phyloP scores from a whole-genome alignment of 2,888 invertebrate genomes.

The Apodemia zela region DNA sequence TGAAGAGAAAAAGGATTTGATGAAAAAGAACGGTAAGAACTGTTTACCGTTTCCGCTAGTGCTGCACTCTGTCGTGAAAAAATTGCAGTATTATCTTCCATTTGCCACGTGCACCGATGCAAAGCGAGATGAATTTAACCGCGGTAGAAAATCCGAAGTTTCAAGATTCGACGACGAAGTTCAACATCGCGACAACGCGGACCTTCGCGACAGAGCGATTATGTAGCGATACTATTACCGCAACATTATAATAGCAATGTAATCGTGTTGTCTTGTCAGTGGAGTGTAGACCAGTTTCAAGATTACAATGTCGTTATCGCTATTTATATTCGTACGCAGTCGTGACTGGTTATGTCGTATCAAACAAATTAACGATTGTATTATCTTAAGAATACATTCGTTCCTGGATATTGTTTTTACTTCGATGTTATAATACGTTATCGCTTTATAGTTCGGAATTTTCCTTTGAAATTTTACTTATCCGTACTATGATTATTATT shows the following conservation, averaged over 20 bases:
- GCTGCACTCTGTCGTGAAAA: too few species aligned
- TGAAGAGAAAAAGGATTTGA: too few species aligned
- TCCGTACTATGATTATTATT: neutral
- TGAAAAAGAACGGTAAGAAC: too few species aligned
- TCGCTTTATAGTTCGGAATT: neutral
- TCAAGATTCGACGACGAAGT: too few species aligned
- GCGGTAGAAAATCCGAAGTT: too few species aligned
- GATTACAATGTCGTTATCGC: neutral
- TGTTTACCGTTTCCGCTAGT: too few species aligned
- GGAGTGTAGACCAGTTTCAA: neutral
- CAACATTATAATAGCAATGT: neutral
- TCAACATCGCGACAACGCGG: too few species aligned
- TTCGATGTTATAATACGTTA: neutral
- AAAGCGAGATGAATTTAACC: too few species aligned
- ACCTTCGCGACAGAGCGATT: too few species aligned
- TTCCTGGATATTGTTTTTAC: neutral
- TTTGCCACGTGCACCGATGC: too few species aligned
- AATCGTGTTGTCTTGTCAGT: neutral
- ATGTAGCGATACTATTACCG: neutral
- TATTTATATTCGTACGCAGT: conserved; percentile 1
- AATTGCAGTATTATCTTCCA: too few species aligned
- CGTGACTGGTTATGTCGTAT: conserved; percentile 1
- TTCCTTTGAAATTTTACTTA: neutral
- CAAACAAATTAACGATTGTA: conserved; percentile 3
- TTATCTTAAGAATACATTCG: neutral